Evolutionary conservation across 2,888 invertebrate genomes (phyloP).

Genomic region (Lycophotia porphyrea): DNA sequence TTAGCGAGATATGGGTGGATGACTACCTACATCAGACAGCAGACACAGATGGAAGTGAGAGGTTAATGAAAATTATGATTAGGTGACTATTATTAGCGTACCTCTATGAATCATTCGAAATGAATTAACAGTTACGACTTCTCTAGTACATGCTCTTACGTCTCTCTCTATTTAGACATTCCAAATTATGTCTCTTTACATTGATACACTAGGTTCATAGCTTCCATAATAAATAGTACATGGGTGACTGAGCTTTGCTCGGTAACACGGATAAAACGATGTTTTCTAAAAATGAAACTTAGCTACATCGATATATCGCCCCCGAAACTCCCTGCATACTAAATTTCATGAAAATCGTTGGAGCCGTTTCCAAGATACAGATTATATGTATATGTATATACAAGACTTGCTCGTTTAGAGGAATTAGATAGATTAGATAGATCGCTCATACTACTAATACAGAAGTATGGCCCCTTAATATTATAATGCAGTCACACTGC

Average conservation of each 20-base stretch:
- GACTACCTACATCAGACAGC: conserved; percentile 55
- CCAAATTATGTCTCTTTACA: background rate
- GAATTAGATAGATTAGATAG: no score
- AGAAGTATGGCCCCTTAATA: conserved; percentile 18
- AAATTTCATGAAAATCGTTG: no score
- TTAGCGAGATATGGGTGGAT: conserved; percentile 36
- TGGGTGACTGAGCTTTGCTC: no score
- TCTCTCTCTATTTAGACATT: background rate
- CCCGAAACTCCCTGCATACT: no score
- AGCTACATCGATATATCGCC: no score
- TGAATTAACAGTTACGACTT: background rate
- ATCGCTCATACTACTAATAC: no score
- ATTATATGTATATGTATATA: no score
- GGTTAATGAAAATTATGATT: conserved; percentile 57
- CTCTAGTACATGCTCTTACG: background rate
- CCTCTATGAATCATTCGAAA: conserved; percentile 48
- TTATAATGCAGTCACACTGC: conserved; percentile 40
- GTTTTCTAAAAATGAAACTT: no score
- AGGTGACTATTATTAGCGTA: conserved; percentile 37
- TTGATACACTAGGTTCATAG: conserved; percentile 7
- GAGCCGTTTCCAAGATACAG: no score
- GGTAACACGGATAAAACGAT: no score
- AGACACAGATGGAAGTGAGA: conserved; percentile 26
- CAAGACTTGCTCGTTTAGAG: no score
- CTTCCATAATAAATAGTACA: background rate